A percentile compares a stretch with the other conserved stretches of the same genome.
Evolutionary conservation across 2,113 vertebrate species (phyloP).

Genomic region (Pholis gunnellus): DNA sequence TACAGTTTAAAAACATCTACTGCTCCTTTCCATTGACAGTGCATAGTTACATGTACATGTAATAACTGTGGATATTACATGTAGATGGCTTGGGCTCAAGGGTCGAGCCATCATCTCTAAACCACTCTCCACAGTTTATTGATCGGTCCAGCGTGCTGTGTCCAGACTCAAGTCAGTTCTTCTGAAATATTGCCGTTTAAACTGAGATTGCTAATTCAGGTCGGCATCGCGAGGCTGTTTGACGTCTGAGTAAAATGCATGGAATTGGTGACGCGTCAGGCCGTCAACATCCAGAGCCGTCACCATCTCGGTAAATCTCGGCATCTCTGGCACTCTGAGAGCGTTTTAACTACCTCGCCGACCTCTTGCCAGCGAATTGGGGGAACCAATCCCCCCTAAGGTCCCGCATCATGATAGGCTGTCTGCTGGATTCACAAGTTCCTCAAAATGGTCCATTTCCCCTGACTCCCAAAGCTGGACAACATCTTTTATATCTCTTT

Average conservation of each 20-base stretch:
- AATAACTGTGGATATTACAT: background rate
- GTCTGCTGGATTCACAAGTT: conserved; percentile 16
- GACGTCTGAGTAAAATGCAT: conserved; percentile 7
- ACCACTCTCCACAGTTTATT: background rate
- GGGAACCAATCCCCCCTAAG: background rate
- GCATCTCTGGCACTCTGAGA: conserved; percentile 6
- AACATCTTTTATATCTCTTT: background rate
- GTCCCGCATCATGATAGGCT: conserved; percentile 14
- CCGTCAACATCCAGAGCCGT: conserved; percentile 9
- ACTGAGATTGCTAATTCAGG: background rate
- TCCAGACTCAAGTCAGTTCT: background rate
- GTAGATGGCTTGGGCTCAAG: background rate
- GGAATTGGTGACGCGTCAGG: background rate
- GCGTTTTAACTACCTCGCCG: conserved; percentile 29
- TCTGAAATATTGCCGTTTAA: background rate
- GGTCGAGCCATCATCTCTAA: background rate
- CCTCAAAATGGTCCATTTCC: background rate
- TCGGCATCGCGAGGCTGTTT: background rate
- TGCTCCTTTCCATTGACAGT: background rate
- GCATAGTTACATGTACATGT: background rate
- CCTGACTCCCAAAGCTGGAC: background rate
- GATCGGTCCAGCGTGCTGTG: background rate
- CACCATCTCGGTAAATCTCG: conserved; percentile 1
- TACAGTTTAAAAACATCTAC: background rate
- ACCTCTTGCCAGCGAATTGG: conserved; percentile 11